These are phyloP conservation scores for Forficula auricularia DNA, from an alignment of 1,140 invertebrate species.

Conservation along the genomic window DNA sequence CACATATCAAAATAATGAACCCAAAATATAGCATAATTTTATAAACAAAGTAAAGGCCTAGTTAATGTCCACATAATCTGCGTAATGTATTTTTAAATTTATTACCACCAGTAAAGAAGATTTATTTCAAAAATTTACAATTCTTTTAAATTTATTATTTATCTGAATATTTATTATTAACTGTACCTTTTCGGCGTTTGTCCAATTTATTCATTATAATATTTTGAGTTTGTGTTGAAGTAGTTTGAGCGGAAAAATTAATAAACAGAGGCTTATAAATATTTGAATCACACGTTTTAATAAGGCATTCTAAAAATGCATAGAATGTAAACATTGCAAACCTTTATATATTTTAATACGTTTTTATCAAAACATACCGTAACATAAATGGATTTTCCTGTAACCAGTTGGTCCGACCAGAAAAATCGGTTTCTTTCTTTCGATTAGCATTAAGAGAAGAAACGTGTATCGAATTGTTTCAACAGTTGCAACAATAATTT, in stretches of 20 bases:
- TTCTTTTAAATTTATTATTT: too few species aligned
- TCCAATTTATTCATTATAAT: conserved; percentile 91
- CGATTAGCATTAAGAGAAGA: conserved; percentile 57
- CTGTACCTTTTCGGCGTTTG: conserved; percentile 72
- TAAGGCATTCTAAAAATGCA: conserved; percentile 47
- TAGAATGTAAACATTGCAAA: neutral
- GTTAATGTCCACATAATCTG: too few species aligned
- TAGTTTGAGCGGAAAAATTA: conserved; percentile 87
- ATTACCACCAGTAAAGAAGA: too few species aligned
- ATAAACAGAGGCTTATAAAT: conserved; percentile 71
- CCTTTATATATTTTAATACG: neutral
- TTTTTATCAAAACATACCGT: conserved; percentile 22
- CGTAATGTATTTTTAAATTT: too few species aligned
- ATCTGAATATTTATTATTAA: too few species aligned
- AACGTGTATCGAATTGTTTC: conserved; percentile 70
- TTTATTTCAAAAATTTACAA: too few species aligned
- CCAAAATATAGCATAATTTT: too few species aligned
- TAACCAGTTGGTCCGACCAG: conserved; percentile 82
- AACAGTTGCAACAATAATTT: conserved; percentile 81
- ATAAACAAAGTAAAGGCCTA: too few species aligned
- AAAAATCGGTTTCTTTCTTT: conserved; percentile 62
- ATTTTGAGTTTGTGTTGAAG: conserved; percentile 83
- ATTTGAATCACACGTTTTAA: conserved; percentile 60
- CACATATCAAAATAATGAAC: too few species aligned
- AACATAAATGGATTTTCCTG: conserved; percentile 77